A percentile compares a stretch with the other conserved stretches of the same genome.
These are phyloP conservation scores for Eilema depressum DNA, from an alignment of 2,888 invertebrate species.

Conservation along the genomic window DNA sequence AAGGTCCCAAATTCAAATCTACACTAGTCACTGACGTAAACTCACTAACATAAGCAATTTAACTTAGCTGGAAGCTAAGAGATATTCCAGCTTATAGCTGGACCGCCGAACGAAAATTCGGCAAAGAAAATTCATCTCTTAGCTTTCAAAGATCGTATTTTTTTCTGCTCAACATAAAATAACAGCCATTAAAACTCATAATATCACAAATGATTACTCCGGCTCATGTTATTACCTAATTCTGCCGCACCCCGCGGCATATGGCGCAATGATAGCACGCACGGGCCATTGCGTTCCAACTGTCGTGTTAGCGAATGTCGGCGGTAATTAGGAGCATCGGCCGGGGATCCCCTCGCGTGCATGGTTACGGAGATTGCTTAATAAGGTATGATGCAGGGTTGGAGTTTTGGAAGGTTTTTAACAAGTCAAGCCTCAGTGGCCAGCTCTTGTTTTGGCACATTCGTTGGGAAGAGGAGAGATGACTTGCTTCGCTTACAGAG, in stretches of 20 bases:
- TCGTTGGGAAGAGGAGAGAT: too few species aligned
- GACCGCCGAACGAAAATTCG: too few species aligned
- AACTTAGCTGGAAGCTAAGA: too few species aligned
- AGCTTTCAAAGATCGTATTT: neutral
- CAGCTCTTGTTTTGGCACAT: too few species aligned
- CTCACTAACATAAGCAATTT: too few species aligned
- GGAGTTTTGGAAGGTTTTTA: neutral
- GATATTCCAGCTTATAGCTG: too few species aligned
- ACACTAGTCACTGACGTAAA: too few species aligned
- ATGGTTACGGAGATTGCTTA: neutral
- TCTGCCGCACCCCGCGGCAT: conserved; percentile 32
- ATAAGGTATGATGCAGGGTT: conserved; percentile 1
- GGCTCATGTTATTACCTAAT: conserved; percentile 21
- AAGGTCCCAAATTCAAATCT: too few species aligned
- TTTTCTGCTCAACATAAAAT: neutral
- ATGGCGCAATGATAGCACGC: conserved; percentile 43
- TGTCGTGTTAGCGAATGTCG: conserved; percentile 30
- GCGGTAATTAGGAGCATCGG: conserved; percentile 18
- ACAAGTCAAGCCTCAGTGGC: too few species aligned
- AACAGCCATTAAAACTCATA: conserved; percentile 8
- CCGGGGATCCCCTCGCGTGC: conserved; percentile 6
- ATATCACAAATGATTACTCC: conserved; percentile 16
- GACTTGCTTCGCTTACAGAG: too few species aligned
- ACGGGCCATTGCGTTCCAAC: conserved; percentile 47
- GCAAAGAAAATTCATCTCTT: neutral